Conservation (phyloP, 2,797 vertebrate species). For the Hybognathus amarus region DNA sequence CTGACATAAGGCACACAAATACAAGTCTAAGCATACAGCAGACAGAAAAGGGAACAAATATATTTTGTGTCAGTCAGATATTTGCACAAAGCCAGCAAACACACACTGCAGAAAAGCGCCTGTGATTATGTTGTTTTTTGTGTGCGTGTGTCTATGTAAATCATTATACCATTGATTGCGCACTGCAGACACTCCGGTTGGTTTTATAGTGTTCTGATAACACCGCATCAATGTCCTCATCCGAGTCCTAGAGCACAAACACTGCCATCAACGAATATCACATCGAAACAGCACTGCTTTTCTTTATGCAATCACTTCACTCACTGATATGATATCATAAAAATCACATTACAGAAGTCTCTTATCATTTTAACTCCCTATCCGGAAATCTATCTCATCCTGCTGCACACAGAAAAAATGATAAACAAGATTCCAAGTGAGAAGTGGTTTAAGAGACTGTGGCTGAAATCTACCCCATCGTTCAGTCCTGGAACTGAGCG, state of each 20-base stretch:
- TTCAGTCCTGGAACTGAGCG: slow-evolving; percentile 90
- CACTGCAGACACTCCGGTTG: slow-evolving; percentile 75
- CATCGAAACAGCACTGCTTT: slow-evolving; percentile 61
- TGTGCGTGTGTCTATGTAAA: slow-evolving; percentile 28
- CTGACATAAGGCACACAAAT: slow-evolving; percentile 7
- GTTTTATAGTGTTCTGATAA: slow-evolving; percentile 78
- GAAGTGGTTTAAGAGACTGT: slow-evolving; percentile 13
- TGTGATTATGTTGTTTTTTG: slow-evolving; percentile 24
- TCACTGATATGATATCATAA: background rate
- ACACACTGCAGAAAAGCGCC: slow-evolving; percentile 16
- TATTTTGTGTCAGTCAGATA: slow-evolving; percentile 8
- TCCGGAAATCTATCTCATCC: slow-evolving; percentile 8
- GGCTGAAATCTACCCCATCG: slow-evolving; percentile 74
- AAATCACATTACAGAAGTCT: slow-evolving; percentile 21
- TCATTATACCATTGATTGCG: slow-evolving; percentile 84
- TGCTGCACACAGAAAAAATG: background rate
- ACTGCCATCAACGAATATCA: slow-evolving; percentile 67
- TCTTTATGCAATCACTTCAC: slow-evolving; percentile 17
- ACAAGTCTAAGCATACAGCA: background rate
- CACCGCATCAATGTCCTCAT: slow-evolving; percentile 86
- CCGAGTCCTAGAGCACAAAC: slow-evolving; percentile 71
- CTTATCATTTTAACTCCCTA: slow-evolving; percentile 25
- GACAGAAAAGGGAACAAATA: slow-evolving; percentile 3
- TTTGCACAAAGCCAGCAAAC: slow-evolving; percentile 1
- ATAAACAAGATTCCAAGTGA: background rate